Base-by-base conservation (phyloP, 1,140 invertebrate genomes). In the Calycopis cecrops region DNA sequence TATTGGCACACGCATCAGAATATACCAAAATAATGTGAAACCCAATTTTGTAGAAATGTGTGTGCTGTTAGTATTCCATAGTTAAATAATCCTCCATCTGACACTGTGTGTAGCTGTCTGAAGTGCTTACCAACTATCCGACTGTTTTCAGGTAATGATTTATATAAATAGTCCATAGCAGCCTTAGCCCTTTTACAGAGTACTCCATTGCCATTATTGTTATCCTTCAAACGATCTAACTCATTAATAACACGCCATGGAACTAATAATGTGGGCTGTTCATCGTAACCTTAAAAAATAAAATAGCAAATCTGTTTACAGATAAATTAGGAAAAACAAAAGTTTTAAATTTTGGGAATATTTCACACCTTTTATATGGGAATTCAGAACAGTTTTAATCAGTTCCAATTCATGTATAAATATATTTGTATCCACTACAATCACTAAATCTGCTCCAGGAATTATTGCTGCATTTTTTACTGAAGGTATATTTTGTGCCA, bases 201-300 rank as follows among this genome's bases (percentile, higher is more conserved):
- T 0, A 72, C 70, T 6, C 78, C 78, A 37, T 76, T 81, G 14
- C 80, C 79, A 9, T 85, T 84, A 34, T 86, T 84, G 18, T 79
- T 83, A 57, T 86, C 83, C 28, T 86, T 86, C n/a, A 86, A 53
- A 4, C 73, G 60, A 50, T 86, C 83, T 52, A 86, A 33, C 35
- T 86, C 83, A n/a, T 77, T 84, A 38, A 86, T 77, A 0, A 86
- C 83, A 1, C 80, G 61, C 80, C 83, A 84, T 0, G 83, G 83
- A 1, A 86, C 75, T n/a, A 86, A 47, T 4, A 86, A 49, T 1
- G 67, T 84, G 8, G 83, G 83, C 42, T 76, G 72, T 49, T 84
- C 73, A 6, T 49, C 71, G 55, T 81, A 86, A 40, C 83, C 83
- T 86, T 38, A 9, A 54, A 64, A 35, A 37, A 56, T 35, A 49